Evolutionary conservation across 2,113 vertebrate genomes (phyloP), one percentile per base, ranked within the genome.

Genomic region (Cynoglossus semilaevis): DNA sequence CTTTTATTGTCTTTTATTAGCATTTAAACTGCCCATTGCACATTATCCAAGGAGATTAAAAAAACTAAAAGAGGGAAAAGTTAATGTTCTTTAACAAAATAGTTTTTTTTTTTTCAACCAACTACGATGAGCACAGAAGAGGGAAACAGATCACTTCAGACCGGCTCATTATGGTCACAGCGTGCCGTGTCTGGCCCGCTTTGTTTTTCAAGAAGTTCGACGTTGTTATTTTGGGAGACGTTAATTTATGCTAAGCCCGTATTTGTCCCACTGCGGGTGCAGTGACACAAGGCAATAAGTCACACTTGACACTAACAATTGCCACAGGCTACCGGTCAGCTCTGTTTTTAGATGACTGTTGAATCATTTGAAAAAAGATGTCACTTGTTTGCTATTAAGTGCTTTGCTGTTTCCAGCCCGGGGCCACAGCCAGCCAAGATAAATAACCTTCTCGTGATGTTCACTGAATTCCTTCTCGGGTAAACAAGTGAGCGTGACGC

Each of bases 331-430:
- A 76, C 72, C 81, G 87, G 82, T 87, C 86, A 85, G 73, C 83
- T 82, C 79, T 69, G 76, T 86, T 88, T 89, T 87, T 87, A 85
- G 81, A 87, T 69, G 73, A 81, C 77, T 82, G 78, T 85, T 84
- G 85, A 87, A 87, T 85, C 84, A 82, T 85, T 87, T 86, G 81
- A 80, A 87, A 88, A 86, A 85, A 87, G 76, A 85, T 89, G 87
- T 90, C 88, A 88, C 88, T 87, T 83, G 83, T 86, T 87, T 83
- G 84, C 86, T 80, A 89, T 91, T 89, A 90, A 91, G 88, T 88
- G 88, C 75, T 88, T 85, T 88, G 80, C 76, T 68, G 41, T 83
- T 87, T 70, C 42, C 70, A 50, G 83, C 89, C 88, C 11, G 14
- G 50, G 81, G 82, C 85, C 56, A 50, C 8, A 43, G 64, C 70